Percentiles rank a stretch among this genome's conserved stretches.
Evolutionary conservation across 2,113 vertebrate species (phyloP).

Genomic region (Phainopepla nitens): DNA sequence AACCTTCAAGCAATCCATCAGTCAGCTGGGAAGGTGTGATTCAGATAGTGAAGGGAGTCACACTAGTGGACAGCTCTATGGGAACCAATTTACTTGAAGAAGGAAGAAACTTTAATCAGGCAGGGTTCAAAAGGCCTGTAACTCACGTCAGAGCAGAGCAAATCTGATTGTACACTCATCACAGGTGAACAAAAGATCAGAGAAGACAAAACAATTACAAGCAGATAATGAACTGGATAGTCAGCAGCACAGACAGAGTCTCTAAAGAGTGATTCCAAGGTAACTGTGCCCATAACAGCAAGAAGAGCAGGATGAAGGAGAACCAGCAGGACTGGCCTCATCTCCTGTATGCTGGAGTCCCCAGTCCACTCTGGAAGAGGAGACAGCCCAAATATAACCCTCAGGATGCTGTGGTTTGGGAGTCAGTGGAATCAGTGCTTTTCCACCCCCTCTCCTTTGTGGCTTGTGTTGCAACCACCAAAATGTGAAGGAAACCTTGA

Average conservation of each 20-base stretch:
- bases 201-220: conserved; percentile 43
- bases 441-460: not conserved
- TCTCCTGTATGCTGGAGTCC: not conserved
- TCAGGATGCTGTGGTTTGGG: not conserved
- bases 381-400: not conserved
- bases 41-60: not conserved
- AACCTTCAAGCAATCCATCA: not conserved
- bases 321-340: not conserved
- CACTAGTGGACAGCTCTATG: not conserved
- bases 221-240: conserved; percentile 12
- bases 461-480: not conserved
- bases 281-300: not conserved
- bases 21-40: not conserved
- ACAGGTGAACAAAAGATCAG: conserved; percentile 44
- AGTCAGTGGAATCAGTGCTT: not conserved
- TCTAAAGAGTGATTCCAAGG: not conserved
- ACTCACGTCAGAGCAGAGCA: conserved; percentile 24
- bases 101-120: conserved; percentile 35
- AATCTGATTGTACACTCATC: conserved; percentile 24
- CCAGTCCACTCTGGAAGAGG: not conserved
- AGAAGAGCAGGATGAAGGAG: not conserved
- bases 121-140: conserved; percentile 31
- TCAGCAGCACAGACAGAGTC: not conserved
- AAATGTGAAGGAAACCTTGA: not conserved
- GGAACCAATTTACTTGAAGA: conserved; percentile 24